phyloP scores from a whole-genome alignment of 2,888 invertebrate species.

The Aplocera efformata region DNA sequence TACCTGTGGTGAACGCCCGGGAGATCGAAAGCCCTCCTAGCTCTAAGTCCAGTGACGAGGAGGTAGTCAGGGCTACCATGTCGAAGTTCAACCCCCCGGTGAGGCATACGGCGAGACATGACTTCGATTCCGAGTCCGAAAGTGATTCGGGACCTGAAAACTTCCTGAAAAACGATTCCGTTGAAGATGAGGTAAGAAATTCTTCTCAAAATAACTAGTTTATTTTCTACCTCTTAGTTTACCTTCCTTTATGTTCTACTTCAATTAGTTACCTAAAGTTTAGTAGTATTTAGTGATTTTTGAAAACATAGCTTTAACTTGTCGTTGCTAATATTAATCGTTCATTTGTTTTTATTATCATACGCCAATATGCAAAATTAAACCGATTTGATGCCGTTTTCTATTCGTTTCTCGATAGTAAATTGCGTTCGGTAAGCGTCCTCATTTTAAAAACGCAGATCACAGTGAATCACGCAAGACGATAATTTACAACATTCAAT shows the following conservation, averaged over 20 bases:
- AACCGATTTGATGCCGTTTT: neutral
- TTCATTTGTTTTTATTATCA: too few relatives aligned
- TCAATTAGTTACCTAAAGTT: too few relatives aligned
- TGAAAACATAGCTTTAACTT: too few relatives aligned
- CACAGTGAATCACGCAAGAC: constrained; percentile 20
- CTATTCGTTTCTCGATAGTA: neutral
- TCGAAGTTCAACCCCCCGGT: constrained; percentile 70
- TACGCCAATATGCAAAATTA: neutral
- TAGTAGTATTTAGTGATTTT: too few relatives aligned
- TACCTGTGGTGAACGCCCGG: constrained; percentile 77
- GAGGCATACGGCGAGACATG: constrained; percentile 64
- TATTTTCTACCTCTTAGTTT: too few relatives aligned
- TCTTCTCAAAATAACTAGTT: too few relatives aligned
- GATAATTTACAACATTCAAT: constrained; percentile 26
- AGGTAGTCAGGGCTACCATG: constrained; percentile 57
- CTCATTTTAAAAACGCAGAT: constrained; percentile 3
- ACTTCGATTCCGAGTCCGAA: constrained; percentile 70
- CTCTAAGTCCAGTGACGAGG: constrained; percentile 47
- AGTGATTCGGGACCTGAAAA: constrained; percentile 60
- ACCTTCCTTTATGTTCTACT: too few relatives aligned
- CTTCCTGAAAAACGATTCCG: constrained; percentile 50
- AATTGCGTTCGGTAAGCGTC: neutral
- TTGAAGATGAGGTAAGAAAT: constrained; percentile 57
- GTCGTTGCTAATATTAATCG: too few relatives aligned
- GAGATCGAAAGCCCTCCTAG: constrained; percentile 74